A percentile compares a stretch with the other conserved stretches of the same genome.
These are phyloP conservation scores for Charanyca ferruginea DNA, from an alignment of 2,888 invertebrate genomes.

Conservation along the genomic window DNA sequence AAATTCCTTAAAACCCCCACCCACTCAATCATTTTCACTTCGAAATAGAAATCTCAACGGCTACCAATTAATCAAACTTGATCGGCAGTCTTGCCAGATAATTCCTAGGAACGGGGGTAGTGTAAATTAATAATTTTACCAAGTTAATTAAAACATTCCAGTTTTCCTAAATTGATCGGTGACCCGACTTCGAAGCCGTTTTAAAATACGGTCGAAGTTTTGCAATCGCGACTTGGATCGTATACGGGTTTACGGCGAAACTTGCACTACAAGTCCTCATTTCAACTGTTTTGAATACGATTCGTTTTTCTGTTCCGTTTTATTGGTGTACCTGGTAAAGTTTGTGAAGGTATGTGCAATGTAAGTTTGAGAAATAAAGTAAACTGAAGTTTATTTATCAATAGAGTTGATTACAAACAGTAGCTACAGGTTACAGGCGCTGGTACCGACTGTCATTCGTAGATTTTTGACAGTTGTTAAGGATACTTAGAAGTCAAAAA, in stretches of 20 bases:
- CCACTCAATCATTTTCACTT: slow-evolving; percentile 38
- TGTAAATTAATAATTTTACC: slow-evolving; percentile 82
- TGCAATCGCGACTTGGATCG: slow-evolving; percentile 65
- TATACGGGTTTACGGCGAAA: slow-evolving; percentile 70
- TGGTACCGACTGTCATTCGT: too few relatives aligned
- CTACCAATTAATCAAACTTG: slow-evolving; percentile 64
- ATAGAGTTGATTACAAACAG: background rate
- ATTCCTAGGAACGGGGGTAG: slow-evolving; percentile 67
- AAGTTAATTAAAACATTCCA: slow-evolving; percentile 81
- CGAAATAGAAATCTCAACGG: slow-evolving; percentile 41
- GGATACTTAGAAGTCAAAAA: too few relatives aligned
- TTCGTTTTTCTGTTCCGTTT: slow-evolving; percentile 62
- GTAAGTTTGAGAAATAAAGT: background rate
- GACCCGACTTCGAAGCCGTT: slow-evolving; percentile 48
- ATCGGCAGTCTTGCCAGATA: slow-evolving; percentile 65
- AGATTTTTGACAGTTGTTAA: too few relatives aligned
- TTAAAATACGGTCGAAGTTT: slow-evolving; percentile 68
- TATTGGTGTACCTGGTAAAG: slow-evolving; percentile 14
- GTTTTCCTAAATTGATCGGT: slow-evolving; percentile 56
- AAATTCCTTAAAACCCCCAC: slow-evolving; percentile 20
- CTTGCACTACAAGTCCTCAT: slow-evolving; percentile 67
- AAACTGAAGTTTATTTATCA: background rate
- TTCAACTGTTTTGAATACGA: slow-evolving; percentile 61
- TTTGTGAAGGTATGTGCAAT: slow-evolving; percentile 8
- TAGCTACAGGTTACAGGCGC: too few relatives aligned